Evolutionary conservation across 1,140 invertebrate genomes (phyloP), one percentile per base, ranked within the genome.

Genomic region (Globodera rostochiensis): DNA sequence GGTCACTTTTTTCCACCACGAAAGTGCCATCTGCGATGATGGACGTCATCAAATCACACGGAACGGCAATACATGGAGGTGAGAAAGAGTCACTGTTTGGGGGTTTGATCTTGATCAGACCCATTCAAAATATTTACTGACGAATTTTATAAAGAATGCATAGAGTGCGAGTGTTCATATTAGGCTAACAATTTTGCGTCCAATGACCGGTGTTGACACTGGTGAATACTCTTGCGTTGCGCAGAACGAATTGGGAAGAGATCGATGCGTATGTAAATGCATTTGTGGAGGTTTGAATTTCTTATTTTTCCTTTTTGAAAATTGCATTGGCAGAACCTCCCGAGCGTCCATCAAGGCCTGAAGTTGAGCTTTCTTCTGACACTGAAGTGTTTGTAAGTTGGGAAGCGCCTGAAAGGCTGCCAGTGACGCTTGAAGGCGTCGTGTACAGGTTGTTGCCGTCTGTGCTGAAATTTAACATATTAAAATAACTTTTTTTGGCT

Each of bases 221-320:
- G 97, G 97, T 0, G 94, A 95, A 83, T 99, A 98, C 90, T 98
- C 97, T 90, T 95, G 96, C 13, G 95, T 97, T 3, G 96, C 96
- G 0, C 91, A 95, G 36, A 97, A 97, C 87, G 93, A 93, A 83
- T 92, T 88, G 49, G 93, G 93, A 1, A 90, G 91, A 25, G 90
- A 91, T 5, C 91, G 90, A 8, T 91, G 91, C 81, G 88, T 90
- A 77, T 92, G 92, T 53, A 87, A 92, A 77, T 85, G 93, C 6
- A 84, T 90, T 21, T 83, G 91, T 66, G 93, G 92, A 90, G 73
- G 79, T 86, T 57, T 70, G 53, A 79, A 66, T 47, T 1, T 8
- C 11, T 4, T 11, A 36, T 15, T 7, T 4, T 21, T n/a, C n/a
- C n/a, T n/a, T 53, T 25, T 64, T 36, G 36, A 36, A 36, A 36